Evolutionary conservation across 2,797 vertebrate genomes (phyloP).

Genomic region (Myotis vivesi): DNA sequence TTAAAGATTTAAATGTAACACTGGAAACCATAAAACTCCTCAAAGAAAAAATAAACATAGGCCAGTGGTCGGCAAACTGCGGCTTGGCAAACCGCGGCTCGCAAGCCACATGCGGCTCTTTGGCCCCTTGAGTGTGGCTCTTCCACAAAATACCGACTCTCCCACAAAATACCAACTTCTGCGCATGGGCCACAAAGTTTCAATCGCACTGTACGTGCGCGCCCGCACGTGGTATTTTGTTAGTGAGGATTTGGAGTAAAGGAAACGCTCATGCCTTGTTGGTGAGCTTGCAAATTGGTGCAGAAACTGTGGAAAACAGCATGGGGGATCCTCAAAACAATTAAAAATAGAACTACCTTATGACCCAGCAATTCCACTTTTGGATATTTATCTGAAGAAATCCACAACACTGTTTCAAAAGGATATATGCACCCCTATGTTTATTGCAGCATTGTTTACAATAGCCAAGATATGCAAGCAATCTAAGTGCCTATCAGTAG

Average conservation of each 20-base stretch:
- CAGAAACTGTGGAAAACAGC: neutral
- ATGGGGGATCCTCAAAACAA: neutral
- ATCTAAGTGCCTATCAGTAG: neutral
- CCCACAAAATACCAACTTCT: too few species aligned
- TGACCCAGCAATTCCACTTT: neutral
- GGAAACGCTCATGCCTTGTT: neutral
- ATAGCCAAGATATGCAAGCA: neutral
- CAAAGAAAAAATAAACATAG: neutral
- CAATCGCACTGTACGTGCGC: rapidly evolving
- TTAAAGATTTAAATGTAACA: neutral
- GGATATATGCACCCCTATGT: neutral
- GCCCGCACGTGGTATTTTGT: too few species aligned
- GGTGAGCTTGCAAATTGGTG: neutral
- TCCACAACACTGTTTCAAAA: neutral
- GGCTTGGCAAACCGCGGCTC: too few species aligned
- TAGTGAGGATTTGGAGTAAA: neutral
- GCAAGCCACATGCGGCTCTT: too few species aligned
- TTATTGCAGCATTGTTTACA: neutral
- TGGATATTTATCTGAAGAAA: neutral
- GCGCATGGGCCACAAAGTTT: too few species aligned
- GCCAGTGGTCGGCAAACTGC: neutral
- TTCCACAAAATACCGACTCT: too few species aligned
- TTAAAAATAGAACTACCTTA: neutral
- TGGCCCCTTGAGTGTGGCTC: too few species aligned
- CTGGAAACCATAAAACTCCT: neutral